Evolutionary conservation across 1,140 invertebrate species (phyloP), one percentile per base, ranked within the genome.

Genomic region (Oreohelix idahoensis): DNA sequence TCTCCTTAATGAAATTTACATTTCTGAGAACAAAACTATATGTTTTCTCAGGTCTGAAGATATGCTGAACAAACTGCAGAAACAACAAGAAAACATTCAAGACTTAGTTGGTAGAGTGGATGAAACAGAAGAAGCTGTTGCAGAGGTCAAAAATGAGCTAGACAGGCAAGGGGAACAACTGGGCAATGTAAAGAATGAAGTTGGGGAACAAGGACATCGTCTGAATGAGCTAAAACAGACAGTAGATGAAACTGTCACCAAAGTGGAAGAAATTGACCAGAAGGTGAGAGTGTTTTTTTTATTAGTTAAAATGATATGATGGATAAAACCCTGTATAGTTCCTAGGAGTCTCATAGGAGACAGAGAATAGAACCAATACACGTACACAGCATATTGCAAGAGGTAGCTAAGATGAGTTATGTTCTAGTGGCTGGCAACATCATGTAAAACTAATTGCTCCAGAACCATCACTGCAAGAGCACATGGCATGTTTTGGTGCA

Each of bases 221-320:
- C 80, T 92, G 2, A 87, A 88, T 39, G 63, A 83, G 13, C 84
- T 90, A 4, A 87, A 90, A 73, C 77, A 81, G 35, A 88, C 86
- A 38, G 79, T 92, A 20, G 84, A 84, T 15, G 89, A 90, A 49
- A 89, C 89, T 26, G 88, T 89, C 39, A 78, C 38, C 13, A 90
- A 89, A 85, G 87, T 91, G 0, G 90, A 91, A 79, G 89, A 90
- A 82, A 89, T 91, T 71, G 89, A 91, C 63, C 85, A 87, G 53
- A 91, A 90, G 88, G 90, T 91, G 51, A 76, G 49, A n/a, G 53
- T 58, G 23, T 23, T 58, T 11, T 58, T 20, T 58, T 23, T 23
- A 17, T 49, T 49, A n/a, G n/a, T n/a, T n/a, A n/a, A n/a, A n/a
- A n/a, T n/a, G n/a, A n/a, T n/a, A n/a, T n/a, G n/a, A n/a, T n/a